phyloP scores from a whole-genome alignment of 1,140 invertebrate genomes.

The Phenacoccus solenopsis region DNA sequence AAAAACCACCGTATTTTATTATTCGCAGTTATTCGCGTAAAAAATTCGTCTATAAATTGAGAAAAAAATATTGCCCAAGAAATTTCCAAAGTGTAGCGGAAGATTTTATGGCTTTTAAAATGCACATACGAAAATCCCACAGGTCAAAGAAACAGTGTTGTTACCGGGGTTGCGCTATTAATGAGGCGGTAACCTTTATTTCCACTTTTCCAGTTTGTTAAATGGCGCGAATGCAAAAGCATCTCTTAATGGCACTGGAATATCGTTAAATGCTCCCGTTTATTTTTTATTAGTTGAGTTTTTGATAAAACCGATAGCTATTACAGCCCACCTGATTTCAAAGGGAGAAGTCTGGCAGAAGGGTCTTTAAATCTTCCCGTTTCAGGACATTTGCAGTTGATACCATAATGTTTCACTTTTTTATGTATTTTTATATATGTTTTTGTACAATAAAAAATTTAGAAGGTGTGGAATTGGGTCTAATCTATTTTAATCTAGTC shows the following conservation, averaged over 20 bases:
- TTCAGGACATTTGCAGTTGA: too few relatives aligned
- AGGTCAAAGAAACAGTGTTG: conserved; percentile 10
- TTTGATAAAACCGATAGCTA: too few relatives aligned
- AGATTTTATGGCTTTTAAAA: conserved; percentile 16
- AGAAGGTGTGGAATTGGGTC: too few relatives aligned
- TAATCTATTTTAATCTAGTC: too few relatives aligned
- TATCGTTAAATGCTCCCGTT: conserved; percentile 4
- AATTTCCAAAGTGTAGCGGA: conserved; percentile 11
- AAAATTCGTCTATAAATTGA: conserved; percentile 12
- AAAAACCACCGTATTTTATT: neutral
- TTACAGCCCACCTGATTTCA: too few relatives aligned
- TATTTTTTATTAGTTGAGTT: too few relatives aligned
- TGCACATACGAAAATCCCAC: conserved; percentile 7
- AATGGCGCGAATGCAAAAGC: conserved; percentile 15
- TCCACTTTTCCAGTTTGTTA: conserved; percentile 13
- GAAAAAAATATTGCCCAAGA: conserved; percentile 5
- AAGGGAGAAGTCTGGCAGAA: too few relatives aligned
- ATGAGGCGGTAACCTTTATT: conserved; percentile 17
- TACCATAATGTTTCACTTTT: too few relatives aligned
- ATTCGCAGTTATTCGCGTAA: neutral
- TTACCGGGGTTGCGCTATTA: conserved; percentile 5
- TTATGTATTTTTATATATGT: too few relatives aligned
- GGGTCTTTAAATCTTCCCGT: too few relatives aligned
- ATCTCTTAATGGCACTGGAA: conserved; percentile 5
- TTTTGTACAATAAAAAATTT: too few relatives aligned